Conservation (phyloP, 2,888 invertebrate genomes). For the Latrodectus elegans region DNA sequence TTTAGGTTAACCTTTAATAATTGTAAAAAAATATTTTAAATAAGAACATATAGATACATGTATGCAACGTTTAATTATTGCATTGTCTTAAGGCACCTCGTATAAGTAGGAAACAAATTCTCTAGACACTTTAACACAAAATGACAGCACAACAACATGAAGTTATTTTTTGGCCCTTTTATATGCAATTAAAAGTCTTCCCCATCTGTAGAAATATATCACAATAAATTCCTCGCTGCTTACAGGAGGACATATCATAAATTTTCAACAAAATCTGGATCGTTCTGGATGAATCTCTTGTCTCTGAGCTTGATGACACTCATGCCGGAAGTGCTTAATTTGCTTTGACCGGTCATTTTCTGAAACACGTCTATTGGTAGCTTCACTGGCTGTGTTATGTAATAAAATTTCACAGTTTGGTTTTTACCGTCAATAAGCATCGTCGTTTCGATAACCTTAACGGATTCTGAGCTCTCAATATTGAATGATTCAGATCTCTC, state of each 20-base stretch:
- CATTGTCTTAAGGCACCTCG: no score
- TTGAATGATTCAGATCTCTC: slow-evolving; percentile 41
- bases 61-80: no score
- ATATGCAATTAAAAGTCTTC: no score
- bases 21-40: no score
- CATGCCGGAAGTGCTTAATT: slow-evolving; percentile 20
- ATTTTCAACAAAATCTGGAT: slow-evolving; percentile 10
- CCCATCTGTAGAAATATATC: no score
- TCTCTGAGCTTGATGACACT: slow-evolving; percentile 48
- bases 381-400: slow-evolving; percentile 64
- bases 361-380: slow-evolving; percentile 60
- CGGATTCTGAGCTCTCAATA: slow-evolving; percentile 53
- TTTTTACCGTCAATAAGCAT: slow-evolving; percentile 68
- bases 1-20: no score
- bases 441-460: slow-evolving; percentile 62
- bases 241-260: slow-evolving; percentile 31
- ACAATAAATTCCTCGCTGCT: slow-evolving; percentile 14
- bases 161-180: no score
- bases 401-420: slow-evolving; percentile 64
- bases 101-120: no score
- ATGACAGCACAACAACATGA: no score
- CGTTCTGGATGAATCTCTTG: slow-evolving; percentile 17
- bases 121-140: no score
- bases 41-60: no score
- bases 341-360: slow-evolving; percentile 45